Conservation (phyloP, 1,140 invertebrate species). For the Parapsyche elsis region DNA sequence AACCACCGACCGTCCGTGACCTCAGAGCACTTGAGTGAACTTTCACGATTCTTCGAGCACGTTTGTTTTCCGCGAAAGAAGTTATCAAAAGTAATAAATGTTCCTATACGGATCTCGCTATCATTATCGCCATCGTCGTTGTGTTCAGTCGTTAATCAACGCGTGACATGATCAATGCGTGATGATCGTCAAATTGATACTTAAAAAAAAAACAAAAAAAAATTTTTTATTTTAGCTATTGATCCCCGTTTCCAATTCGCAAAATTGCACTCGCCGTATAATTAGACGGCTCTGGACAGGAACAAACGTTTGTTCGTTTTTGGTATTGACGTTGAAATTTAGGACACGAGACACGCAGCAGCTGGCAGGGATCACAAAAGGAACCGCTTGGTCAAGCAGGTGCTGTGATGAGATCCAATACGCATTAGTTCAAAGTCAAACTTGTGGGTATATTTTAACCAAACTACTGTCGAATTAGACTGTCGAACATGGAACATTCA, state of each 20-base stretch:
- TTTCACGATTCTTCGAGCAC: conserved; percentile 27
- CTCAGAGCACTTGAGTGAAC: neutral
- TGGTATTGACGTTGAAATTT: conserved; percentile 1
- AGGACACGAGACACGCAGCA: conserved; percentile 17
- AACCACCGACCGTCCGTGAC: conserved; percentile 7
- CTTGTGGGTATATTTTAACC: too few relatives aligned
- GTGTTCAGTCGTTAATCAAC: neutral
- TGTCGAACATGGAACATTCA: neutral
- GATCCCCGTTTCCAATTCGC: neutral
- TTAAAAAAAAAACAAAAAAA: too few relatives aligned
- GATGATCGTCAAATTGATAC: neutral
- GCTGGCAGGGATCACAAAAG: conserved; percentile 1
- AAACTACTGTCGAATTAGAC: too few relatives aligned
- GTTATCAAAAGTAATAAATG: neutral
- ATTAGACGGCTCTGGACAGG: neutral
- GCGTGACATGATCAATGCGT: neutral
- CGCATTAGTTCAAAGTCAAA: neutral
- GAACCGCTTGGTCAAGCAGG: conserved; percentile 5
- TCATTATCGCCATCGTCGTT: neutral
- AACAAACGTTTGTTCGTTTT: too few relatives aligned
- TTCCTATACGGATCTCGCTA: too few relatives aligned
- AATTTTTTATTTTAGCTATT: too few relatives aligned
- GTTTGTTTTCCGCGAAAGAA: conserved; percentile 1
- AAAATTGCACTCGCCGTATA: neutral
- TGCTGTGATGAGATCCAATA: conserved; percentile 5